phyloP scores from a whole-genome alignment of 2,113 vertebrate genomes.

The Pseudorhombus dupliciocellatus region DNA sequence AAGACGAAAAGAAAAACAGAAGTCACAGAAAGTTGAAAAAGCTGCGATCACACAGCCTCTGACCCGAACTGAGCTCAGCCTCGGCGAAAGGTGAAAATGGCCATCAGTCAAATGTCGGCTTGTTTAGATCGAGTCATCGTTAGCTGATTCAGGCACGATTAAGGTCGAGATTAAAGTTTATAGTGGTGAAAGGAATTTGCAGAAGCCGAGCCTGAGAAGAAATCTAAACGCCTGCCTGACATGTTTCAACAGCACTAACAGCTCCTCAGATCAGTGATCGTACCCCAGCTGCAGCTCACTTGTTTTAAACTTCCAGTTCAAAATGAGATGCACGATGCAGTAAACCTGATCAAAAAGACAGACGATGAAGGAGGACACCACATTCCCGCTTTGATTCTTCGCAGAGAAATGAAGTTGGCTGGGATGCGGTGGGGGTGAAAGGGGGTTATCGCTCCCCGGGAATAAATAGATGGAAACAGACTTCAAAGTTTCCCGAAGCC shows the following conservation, averaged over 20 bases:
- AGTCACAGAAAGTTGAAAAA: constrained; percentile 32
- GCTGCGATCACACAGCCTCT: neutral
- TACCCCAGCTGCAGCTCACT: neutral
- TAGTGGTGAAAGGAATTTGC: neutral
- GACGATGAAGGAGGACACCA: constrained; percentile 23
- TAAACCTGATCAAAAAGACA: constrained; percentile 50
- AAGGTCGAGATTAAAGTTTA: neutral
- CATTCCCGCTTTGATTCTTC: constrained; percentile 66
- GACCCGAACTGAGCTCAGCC: neutral
- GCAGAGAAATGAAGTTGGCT: constrained; percentile 20
- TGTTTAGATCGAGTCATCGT: constrained; percentile 5
- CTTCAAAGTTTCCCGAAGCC: constrained; percentile 16
- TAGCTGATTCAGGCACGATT: neutral
- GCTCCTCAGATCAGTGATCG: neutral
- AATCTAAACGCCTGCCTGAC: too few species aligned
- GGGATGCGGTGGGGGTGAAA: neutral
- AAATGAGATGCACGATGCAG: constrained; percentile 12
- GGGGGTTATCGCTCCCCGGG: constrained; percentile 36
- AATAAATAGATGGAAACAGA: constrained; percentile 36
- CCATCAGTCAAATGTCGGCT: constrained; percentile 22
- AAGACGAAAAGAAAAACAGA: constrained; percentile 16
- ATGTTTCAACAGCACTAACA: neutral
- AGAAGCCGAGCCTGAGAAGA: neutral
- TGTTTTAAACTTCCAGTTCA: neutral
- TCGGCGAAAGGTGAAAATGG: neutral